Base-by-base conservation (phyloP, 2,797 vertebrate species). In the Onychomys torridus region DNA sequence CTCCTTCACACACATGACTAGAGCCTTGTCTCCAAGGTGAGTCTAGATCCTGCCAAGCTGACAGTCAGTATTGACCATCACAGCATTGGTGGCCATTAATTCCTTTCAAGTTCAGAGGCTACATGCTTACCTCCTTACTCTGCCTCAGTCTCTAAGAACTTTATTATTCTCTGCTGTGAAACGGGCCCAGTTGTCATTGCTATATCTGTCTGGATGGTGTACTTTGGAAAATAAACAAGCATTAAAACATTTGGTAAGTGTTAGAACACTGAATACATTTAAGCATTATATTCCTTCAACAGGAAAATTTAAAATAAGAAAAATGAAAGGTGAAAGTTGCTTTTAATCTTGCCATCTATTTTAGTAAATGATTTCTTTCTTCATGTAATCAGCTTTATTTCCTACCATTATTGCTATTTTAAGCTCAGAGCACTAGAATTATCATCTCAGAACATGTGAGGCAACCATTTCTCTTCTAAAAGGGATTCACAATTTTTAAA, bases 391-490 rank as follows among this genome's bases (percentile, higher is more conserved):
- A 21, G 16, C 91, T 88, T 95, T 84, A 87, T 29, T 94, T 95
- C 59, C 32, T 95, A 27, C 71, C 77, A 17, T 84, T 94, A 63
- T 92, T 96, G 32, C 63, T 37, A 79, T 86, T 91, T 92, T 61
- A 94, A 94, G 92, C 43, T 55, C 0, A 14, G 75, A 77, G 32
- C 27, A 21, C 43, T 76, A 69, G 34, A 90, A 89, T 65, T 94
- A 93, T 94, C 75, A 29, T 84, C 55, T 90, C 79, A 76, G 69
- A 91, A 52, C 55, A 89, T 5, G 12, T 23, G 29, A 97, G 37
- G 73, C 86, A 91, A 95, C 40, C 85, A 8, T 89, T 95, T 92
- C 43, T 63, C 63, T 94, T 76, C 63, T 89, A 90, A 92, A 95
- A 95, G 65, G 92, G 65, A 85, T 86, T 57, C 7, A 85, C 75